A percentile compares a stretch with the other conserved stretches of the same genome.
These are phyloP conservation scores for Ornithoptera alexandrae DNA, from an alignment of 2,888 invertebrate species.

Conservation along the genomic window DNA sequence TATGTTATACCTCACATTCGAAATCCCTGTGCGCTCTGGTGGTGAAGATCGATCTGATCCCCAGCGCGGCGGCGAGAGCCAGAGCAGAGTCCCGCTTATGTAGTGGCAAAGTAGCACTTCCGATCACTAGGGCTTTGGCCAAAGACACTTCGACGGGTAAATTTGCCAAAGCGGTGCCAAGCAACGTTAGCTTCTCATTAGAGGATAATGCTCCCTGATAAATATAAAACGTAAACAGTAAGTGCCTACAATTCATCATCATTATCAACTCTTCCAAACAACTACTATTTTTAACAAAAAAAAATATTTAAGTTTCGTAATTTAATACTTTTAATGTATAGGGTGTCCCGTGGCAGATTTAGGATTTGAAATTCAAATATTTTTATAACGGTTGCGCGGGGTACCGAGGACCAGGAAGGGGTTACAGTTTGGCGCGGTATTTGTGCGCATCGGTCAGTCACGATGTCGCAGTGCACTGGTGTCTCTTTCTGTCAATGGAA, in stretches of 20 bases:
- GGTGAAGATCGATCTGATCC: constrained; percentile 95
- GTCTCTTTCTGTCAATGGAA: too few species aligned
- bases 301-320: too few species aligned
- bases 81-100: constrained; percentile 86
- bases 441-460: too few species aligned
- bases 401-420: too few species aligned
- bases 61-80: constrained; percentile 93
- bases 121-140: constrained; percentile 97
- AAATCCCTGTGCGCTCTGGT: constrained; percentile 92
- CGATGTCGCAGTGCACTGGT: too few species aligned
- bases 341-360: too few species aligned
- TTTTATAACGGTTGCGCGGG: too few species aligned
- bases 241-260: background rate
- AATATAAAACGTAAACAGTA: background rate
- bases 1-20: constrained; percentile 85
- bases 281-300: too few species aligned
- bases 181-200: constrained; percentile 89
- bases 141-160: constrained; percentile 96
- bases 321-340: too few species aligned
- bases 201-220: constrained; percentile 87
- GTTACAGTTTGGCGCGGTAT: too few species aligned
- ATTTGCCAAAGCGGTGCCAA: constrained; percentile 92
- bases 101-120: constrained; percentile 92
- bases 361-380: too few species aligned
- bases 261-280: too few species aligned